Evolutionary conservation across 2,797 vertebrate genomes (phyloP), one percentile per base, ranked within the genome.

Genomic region (Rhinophrynus dorsalis): DNA sequence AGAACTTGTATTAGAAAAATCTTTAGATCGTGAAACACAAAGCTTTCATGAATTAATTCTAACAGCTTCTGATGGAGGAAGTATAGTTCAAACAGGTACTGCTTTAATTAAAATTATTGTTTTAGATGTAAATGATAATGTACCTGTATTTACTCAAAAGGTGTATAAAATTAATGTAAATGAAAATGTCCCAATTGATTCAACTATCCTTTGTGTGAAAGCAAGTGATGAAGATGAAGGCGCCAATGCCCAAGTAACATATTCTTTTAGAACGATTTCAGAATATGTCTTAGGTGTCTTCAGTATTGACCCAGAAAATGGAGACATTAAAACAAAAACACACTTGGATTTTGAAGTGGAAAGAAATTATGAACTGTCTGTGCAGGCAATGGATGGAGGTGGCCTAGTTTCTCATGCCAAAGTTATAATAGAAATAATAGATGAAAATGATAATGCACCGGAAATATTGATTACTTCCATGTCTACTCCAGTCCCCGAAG

Each of bases 381-480:
- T 90, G 1, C 69, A 87, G 54, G 89, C 88, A 0, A 82, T 74
- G 12, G 88, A 91, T 60, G 83, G 79, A 30, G 85, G 88, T 0
- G 85, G 85, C 66, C 76, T 51, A 30, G 66, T 13, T 11, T 29
- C 58, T 61, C 81, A 85, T 0, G 76, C 82, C 15, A 90, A 88
- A 20, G 81, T 91, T 4, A 9, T 81, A 0, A 81, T 92, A 33
- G 83, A 90, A 0, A 73, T 92, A 3, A 69, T 54, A 0, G 89
- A 91, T 18, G 58, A 85, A 13, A 91, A 92, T 82, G 90, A 91
- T 9, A 91, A 91, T 44, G 71, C 76, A 0, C 90, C 90, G 2
- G 42, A 85, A 13, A 85, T 91, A n/a, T 84, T 60, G 10, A 65
- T 90, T 0, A 86, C 89, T 13, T 92, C 89, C 0, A 71, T 89